Percentiles rank a stretch among this genome's conserved stretches.
Conservation (phyloP, 2,113 vertebrate genomes). For the Glareola pratincola region DNA sequence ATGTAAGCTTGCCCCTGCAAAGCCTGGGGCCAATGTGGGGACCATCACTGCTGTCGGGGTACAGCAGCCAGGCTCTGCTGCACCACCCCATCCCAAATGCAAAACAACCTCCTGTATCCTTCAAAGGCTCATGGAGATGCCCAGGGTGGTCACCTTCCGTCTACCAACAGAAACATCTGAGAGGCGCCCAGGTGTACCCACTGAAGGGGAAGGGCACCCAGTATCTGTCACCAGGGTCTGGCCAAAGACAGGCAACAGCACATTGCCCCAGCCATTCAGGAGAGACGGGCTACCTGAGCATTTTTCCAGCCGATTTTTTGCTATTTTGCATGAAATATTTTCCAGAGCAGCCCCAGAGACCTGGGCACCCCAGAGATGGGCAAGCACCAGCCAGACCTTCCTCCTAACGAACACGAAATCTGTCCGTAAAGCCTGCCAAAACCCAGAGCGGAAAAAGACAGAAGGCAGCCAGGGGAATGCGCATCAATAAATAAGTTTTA, state of each 20-base stretch:
- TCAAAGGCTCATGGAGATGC: neutral
- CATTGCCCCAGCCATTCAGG: neutral
- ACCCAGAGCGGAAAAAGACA: neutral
- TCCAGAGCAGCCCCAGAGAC: neutral
- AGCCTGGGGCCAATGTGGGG: neutral
- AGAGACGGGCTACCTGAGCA: neutral
- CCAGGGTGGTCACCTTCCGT: neutral
- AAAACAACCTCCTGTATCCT: neutral
- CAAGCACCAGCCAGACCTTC: neutral
- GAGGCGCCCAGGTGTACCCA: neutral
- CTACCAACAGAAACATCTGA: neutral
- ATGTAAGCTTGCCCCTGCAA: neutral
- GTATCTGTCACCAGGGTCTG: neutral
- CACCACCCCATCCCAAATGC: neutral
- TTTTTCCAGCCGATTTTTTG: neutral
- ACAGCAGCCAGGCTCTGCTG: neutral
- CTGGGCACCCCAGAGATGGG: neutral
- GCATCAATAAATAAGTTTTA: neutral
- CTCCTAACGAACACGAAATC: neutral
- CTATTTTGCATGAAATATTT: neutral
- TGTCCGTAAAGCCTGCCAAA: neutral
- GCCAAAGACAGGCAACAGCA: neutral
- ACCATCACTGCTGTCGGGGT: neutral
- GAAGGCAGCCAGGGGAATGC: neutral
- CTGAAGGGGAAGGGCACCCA: neutral